A percentile compares a stretch with the other conserved stretches of the same genome.
phyloP scores from a whole-genome alignment of 64 coral and sea anemone genomes.

The Stylophora pistillata region DNA sequence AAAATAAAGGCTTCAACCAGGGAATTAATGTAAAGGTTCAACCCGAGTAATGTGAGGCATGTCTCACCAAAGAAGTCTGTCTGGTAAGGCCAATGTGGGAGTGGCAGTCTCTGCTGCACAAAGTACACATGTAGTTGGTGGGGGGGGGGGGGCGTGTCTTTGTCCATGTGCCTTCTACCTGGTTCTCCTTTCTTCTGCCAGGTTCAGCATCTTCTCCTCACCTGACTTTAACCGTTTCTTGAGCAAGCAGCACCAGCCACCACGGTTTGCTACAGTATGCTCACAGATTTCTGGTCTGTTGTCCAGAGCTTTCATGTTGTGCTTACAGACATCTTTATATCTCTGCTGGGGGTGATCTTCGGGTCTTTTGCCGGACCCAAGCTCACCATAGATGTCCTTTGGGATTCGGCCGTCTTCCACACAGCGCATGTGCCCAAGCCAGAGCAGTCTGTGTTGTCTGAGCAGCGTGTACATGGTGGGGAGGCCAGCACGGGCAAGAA shows the following conservation, averaged over 20 bases:
- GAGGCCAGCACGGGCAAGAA: conserved; percentile 30
- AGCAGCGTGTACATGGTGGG: not conserved
- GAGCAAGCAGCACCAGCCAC: not conserved
- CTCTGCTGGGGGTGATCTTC: not conserved
- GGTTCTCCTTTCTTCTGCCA: not conserved
- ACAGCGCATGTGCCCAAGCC: not conserved
- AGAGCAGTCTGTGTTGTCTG: not conserved
- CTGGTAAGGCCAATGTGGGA: conserved; percentile 12
- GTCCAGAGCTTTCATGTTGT: conserved; percentile 1
- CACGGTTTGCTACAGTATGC: not conserved
- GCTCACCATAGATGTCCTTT: not conserved
- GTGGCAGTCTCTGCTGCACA: not conserved
- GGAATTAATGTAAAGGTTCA: too few species aligned
- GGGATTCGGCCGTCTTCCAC: not conserved
- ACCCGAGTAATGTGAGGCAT: too few species aligned
- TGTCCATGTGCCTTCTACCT: not conserved
- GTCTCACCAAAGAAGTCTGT: too few species aligned
- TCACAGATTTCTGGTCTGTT: not conserved
- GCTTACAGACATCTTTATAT: not conserved
- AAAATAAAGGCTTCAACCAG: too few species aligned
- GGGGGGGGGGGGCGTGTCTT: not conserved
- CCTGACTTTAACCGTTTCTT: not conserved
- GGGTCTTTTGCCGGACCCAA: not conserved
- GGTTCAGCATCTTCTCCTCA: not conserved
- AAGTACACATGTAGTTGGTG: not conserved